Base-by-base conservation (phyloP, 2,888 invertebrate genomes). In the Meteorus colon region DNA sequence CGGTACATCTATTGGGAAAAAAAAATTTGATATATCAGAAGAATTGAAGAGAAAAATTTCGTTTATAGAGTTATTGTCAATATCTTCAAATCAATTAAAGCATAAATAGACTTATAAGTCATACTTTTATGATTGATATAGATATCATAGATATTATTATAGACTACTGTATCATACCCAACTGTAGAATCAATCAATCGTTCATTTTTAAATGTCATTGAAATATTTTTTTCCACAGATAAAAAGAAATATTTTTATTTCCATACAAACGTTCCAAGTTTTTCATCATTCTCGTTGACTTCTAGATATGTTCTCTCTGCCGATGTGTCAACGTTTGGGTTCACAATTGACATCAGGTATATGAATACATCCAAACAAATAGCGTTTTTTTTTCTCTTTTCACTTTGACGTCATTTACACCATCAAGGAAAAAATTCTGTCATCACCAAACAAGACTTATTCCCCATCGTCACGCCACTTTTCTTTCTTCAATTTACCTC, bases 241-340 rank as follows among this genome's bases (percentile, higher is more conserved):
- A 48, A n/a, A n/a, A 48, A n/a, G 4, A 48, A n/a, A n/a, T 4
- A 48, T 16, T 10, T 62, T 8, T 12, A 41, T 41, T 41, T 12
- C 12, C 41, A 10, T 41, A 12, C 8, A 24, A 41, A 62, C 29
- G 29, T 29, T 41, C 45, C 71, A 37, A 71, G 29, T 41, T 27
- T 60, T 14, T 48, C 12, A 41, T 48, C 16, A 16, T 48, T n/a
- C 48, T 48, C 45, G 48, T 63, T 63, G 63, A 48, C 24, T 72
- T 31, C 29, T 63, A 10, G 16, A 51, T 72, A 29, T 34, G 63
- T 10, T 31, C 66, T 24, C 55, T 8, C 2, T 19, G 63, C 68
- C 78, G 78, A 83, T 79, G 81, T 78, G 83, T 83, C 82, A 78
- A 84, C 78, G 84, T 84, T 84, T 59, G 48, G 34, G 45, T 27